Conservation (phyloP, 2,797 vertebrate genomes). For the Odontamblyopus lacepedii region DNA sequence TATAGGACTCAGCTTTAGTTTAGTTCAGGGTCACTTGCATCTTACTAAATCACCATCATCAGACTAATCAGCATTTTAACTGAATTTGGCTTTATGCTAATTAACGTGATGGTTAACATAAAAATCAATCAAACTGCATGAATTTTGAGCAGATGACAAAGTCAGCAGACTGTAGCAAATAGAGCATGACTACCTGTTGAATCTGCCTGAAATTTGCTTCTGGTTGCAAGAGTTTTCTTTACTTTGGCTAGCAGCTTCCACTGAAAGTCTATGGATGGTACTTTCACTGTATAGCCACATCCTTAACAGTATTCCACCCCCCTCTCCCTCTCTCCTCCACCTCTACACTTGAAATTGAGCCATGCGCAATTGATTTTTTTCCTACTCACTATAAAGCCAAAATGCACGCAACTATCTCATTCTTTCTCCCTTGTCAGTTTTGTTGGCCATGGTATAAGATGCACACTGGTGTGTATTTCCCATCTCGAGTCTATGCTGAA, state of each 20-base stretch:
- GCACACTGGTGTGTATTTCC: constrained; percentile 25
- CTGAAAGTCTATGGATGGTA: constrained; percentile 52
- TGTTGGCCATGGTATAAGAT: constrained; percentile 48
- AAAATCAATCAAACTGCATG: too few relatives aligned
- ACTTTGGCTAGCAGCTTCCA: constrained; percentile 24
- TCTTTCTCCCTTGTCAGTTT: constrained; percentile 32
- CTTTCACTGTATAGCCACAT: constrained; percentile 56
- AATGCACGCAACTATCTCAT: constrained; percentile 36
- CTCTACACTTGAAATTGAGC: constrained; percentile 48
- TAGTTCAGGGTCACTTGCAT: not conserved
- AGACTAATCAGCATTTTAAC: not conserved
- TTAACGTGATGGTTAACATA: not conserved
- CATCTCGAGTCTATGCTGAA: constrained; percentile 21
- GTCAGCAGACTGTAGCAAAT: not conserved
- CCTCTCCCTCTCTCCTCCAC: constrained; percentile 28
- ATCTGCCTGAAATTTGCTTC: not conserved
- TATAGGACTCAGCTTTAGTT: not conserved
- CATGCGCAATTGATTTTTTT: constrained; percentile 56
- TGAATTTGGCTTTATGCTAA: not conserved
- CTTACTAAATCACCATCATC: not conserved
- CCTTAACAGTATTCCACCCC: constrained; percentile 48
- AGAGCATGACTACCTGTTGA: not conserved
- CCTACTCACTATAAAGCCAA: constrained; percentile 38
- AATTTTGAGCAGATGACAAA: not conserved
- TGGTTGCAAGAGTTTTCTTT: constrained; percentile 14